Percentiles rank a stretch among this genome's conserved stretches.
Evolutionary conservation across 2,113 vertebrate genomes (phyloP).

Genomic region (Lonchura striata): DNA sequence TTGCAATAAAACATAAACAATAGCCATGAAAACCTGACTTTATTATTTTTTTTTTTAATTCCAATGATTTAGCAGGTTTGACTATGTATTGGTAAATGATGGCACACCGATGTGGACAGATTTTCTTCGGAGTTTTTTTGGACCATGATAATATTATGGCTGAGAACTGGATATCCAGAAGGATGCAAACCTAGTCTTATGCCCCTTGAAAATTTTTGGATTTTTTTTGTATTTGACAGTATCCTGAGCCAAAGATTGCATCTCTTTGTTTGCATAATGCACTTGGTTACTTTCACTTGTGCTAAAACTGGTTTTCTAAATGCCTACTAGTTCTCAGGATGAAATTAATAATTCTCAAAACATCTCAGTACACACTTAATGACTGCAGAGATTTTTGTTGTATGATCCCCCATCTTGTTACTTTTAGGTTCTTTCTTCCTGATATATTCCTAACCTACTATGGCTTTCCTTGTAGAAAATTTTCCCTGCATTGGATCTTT

Average conservation of each 20-base stretch:
- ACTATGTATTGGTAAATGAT: neutral
- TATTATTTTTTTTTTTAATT: neutral
- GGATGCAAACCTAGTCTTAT: neutral
- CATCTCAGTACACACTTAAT: too few species aligned
- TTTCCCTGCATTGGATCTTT: neutral
- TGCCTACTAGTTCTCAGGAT: neutral
- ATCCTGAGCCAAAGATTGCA: neutral
- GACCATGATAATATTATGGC: rapidly evolving
- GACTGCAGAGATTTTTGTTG: neutral
- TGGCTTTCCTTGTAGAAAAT: neutral
- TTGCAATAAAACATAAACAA: neutral
- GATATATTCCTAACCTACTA: neutral
- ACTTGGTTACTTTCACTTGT: rapidly evolving
- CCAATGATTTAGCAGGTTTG: neutral
- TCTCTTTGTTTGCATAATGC: neutral
- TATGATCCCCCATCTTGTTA: neutral
- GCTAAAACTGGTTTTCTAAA: neutral
- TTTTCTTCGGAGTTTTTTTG: neutral
- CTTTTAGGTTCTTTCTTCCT: neutral
- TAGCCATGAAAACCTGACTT: neutral
- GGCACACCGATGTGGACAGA: too few species aligned
- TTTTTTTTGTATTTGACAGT: neutral
- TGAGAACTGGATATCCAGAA: neutral
- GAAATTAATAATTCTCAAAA: neutral
- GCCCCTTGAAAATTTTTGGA: rapidly evolving